Percentiles rank a stretch among this genome's conserved stretches.
Conservation (phyloP, 2,113 vertebrate species). For the Okapia johnstoni region DNA sequence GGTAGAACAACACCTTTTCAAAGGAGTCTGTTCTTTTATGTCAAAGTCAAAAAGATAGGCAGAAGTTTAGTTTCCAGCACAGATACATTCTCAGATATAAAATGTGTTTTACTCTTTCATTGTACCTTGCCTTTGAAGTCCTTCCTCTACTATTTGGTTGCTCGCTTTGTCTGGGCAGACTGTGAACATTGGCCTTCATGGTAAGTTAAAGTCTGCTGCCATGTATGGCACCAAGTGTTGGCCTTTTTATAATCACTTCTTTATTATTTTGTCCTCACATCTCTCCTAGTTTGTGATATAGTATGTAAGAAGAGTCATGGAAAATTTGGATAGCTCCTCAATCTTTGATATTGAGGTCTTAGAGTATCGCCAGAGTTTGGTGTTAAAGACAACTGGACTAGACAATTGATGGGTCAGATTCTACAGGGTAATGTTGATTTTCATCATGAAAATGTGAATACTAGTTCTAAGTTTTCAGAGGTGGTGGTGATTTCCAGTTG, state of each 20-base stretch:
- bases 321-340: background rate
- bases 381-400: background rate
- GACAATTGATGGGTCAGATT: background rate
- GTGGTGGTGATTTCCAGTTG: background rate
- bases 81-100: background rate
- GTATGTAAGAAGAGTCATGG: background rate
- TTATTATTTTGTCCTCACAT: background rate
- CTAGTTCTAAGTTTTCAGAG: background rate
- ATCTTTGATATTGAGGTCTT: background rate
- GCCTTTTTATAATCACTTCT: background rate
- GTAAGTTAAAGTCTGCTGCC: background rate
- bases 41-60: background rate
- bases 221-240: background rate
- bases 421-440: background rate
- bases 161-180: background rate
- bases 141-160: background rate
- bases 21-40: background rate
- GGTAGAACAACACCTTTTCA: background rate
- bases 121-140: background rate
- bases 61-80: background rate
- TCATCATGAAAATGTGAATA: background rate
- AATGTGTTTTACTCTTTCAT: background rate
- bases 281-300: background rate
- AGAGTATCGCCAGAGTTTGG: background rate
- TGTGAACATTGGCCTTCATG: background rate